These are phyloP conservation scores for Scaptomyza montana DNA, from an alignment of 1,140 invertebrate genomes.

Conservation along the genomic window DNA sequence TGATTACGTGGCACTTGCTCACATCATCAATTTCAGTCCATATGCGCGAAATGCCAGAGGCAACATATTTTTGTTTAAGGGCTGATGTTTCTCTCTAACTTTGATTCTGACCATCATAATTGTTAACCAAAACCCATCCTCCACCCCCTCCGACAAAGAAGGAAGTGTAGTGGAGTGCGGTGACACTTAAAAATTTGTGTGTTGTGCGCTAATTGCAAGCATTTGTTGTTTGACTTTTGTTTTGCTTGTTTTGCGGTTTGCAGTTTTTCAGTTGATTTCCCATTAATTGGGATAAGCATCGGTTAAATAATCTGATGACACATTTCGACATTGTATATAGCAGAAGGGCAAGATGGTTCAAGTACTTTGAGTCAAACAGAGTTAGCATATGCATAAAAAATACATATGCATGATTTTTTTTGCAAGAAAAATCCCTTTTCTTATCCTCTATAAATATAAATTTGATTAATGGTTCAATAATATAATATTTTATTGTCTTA, in stretches of 20 bases:
- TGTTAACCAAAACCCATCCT: neutral
- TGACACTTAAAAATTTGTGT: slow-evolving; percentile 70
- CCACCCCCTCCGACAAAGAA: slow-evolving; percentile 34
- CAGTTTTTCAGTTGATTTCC: slow-evolving; percentile 43
- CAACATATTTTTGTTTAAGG: slow-evolving; percentile 16
- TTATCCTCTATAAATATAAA: too few species aligned
- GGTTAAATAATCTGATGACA: slow-evolving; percentile 17
- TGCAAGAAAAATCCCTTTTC: too few species aligned
- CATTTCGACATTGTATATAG: too few species aligned
- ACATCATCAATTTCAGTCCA: slow-evolving; percentile 79
- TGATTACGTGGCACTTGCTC: slow-evolving; percentile 77
- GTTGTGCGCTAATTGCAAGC: slow-evolving; percentile 69
- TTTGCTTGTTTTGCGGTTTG: slow-evolving; percentile 44
- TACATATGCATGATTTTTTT: too few species aligned
- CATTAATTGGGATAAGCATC: slow-evolving; percentile 49
- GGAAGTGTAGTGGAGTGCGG: slow-evolving; percentile 21
- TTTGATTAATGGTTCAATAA: too few species aligned
- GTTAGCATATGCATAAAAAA: neutral
- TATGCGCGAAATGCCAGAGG: slow-evolving; percentile 63
- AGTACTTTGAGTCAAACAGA: neutral
- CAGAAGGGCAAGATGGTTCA: too few species aligned
- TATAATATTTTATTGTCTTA: too few species aligned
- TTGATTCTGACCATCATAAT: slow-evolving; percentile 17
- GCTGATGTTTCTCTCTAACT: slow-evolving; percentile 3
- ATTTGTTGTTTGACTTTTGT: slow-evolving; percentile 60